phyloP scores from a whole-genome alignment of 1,140 invertebrate genomes.

The Trichonephila inaurata region DNA sequence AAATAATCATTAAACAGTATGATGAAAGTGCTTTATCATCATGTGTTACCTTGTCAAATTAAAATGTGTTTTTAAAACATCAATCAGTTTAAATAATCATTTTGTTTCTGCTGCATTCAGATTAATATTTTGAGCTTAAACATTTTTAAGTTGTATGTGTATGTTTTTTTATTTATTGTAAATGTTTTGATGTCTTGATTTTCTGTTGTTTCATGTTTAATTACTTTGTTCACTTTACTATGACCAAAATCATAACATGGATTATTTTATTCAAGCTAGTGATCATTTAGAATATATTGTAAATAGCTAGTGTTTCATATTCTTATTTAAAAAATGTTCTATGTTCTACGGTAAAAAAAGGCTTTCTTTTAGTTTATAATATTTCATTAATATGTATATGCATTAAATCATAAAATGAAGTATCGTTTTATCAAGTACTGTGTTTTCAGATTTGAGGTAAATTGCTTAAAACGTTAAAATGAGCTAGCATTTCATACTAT shows the following conservation, averaged over 20 bases:
- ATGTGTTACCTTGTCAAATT: background rate
- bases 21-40: conserved; percentile 60
- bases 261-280: too few species aligned
- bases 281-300: too few species aligned
- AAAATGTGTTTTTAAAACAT: conserved; percentile 3
- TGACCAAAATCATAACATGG: background rate
- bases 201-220: background rate
- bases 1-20: conserved; percentile 57
- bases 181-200: background rate
- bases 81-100: conserved; percentile 7
- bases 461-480: too few species aligned
- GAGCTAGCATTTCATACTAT: too few species aligned
- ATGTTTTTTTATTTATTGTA: conserved; percentile 9
- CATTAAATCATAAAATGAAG: too few species aligned
- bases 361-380: too few species aligned
- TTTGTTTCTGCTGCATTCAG: conserved; percentile 72
- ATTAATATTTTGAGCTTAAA: conserved; percentile 50
- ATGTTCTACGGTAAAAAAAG: too few species aligned
- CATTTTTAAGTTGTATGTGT: conserved; percentile 11
- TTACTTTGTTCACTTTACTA: background rate
- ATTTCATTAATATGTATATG: too few species aligned
- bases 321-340: too few species aligned
- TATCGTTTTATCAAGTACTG: too few species aligned
- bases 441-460: too few species aligned
- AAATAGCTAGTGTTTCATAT: too few species aligned